Percentiles rank a stretch among this genome's conserved stretches.
These are phyloP conservation scores for Caenorhabditis sinica DNA, from an alignment of 2,888 invertebrate genomes.

Conservation along the genomic window DNA sequence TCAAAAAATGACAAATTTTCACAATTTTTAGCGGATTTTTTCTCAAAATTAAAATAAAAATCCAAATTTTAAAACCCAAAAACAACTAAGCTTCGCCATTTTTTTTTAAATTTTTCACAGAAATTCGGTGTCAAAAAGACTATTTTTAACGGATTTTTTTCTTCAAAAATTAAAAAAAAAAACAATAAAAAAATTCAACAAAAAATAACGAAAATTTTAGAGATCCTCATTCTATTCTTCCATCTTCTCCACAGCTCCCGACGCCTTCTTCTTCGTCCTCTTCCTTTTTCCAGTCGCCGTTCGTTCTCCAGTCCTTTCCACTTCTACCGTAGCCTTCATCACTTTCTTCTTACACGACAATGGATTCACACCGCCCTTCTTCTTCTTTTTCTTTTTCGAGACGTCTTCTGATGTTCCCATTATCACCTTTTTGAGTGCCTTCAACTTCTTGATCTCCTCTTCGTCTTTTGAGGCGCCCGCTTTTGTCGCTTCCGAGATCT, in stretches of 20 bases:
- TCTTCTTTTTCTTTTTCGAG: constrained; percentile 70
- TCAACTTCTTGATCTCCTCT: constrained; percentile 66
- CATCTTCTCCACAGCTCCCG: neutral
- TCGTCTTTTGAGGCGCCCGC: constrained; percentile 36
- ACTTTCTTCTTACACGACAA: constrained; percentile 82
- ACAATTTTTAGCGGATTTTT: no score
- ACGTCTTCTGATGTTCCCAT: constrained; percentile 7
- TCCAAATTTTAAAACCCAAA: no score
- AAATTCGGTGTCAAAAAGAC: no score
- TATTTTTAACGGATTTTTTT: no score
- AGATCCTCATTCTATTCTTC: neutral
- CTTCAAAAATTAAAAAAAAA: neutral
- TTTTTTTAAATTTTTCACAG: no score
- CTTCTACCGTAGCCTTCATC: constrained; percentile 56
- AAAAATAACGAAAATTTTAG: neutral
- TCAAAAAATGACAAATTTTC: no score
- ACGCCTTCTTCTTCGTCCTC: constrained; percentile 56
- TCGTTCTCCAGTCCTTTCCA: constrained; percentile 54
- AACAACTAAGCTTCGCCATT: no score
- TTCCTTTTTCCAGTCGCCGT: constrained; percentile 70
- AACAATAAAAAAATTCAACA: constrained; percentile 15
- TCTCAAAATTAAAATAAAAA: no score
- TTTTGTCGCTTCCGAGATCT: constrained; percentile 66
- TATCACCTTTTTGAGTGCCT: constrained; percentile 59
- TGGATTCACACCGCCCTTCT: constrained; percentile 80